phyloP scores from a whole-genome alignment of 2,113 vertebrate species.

The Siniperca knerii region DNA sequence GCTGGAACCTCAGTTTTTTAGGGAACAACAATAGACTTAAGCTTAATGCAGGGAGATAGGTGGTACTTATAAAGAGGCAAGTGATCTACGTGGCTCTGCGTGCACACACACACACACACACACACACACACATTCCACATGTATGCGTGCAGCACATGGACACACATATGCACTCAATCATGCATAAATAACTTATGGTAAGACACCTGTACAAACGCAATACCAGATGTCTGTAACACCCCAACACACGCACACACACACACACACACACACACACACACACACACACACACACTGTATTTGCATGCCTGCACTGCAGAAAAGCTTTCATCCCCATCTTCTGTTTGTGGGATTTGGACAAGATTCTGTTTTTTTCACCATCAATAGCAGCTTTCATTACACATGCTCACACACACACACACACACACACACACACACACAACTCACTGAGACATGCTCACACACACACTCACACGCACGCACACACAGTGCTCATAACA shows the following conservation, averaged over 20 bases:
- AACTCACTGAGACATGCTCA: neutral
- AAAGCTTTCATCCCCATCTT: conserved; percentile 48
- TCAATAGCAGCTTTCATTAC: conserved; percentile 75
- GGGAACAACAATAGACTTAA: conserved; percentile 3
- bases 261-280: conserved; percentile 32
- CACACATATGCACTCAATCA: conserved; percentile 9
- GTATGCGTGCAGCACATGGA: neutral
- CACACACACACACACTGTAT: neutral
- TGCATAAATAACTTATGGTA: neutral
- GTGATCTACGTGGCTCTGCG: neutral
- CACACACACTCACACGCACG: neutral
- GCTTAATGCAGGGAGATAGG: neutral
- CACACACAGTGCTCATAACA: conserved; percentile 13
- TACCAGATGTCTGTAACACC: conserved; percentile 38
- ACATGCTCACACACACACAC: neutral
- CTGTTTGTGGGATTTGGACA: conserved; percentile 75
- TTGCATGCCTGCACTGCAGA: conserved; percentile 31
- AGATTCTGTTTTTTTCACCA: conserved; percentile 44
- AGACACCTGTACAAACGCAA: conserved; percentile 63
- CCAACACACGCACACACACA: conserved; percentile 15
- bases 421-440: conserved; percentile 1
- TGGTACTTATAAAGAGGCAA: conserved; percentile 14
- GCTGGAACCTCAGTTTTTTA: conserved; percentile 13
- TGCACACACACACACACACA: neutral
- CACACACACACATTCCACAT: neutral